These are phyloP conservation scores for Eucidaris tribuloides DNA, from an alignment of 35 echinoderm and acorn worm species.

Conservation along the genomic window DNA sequence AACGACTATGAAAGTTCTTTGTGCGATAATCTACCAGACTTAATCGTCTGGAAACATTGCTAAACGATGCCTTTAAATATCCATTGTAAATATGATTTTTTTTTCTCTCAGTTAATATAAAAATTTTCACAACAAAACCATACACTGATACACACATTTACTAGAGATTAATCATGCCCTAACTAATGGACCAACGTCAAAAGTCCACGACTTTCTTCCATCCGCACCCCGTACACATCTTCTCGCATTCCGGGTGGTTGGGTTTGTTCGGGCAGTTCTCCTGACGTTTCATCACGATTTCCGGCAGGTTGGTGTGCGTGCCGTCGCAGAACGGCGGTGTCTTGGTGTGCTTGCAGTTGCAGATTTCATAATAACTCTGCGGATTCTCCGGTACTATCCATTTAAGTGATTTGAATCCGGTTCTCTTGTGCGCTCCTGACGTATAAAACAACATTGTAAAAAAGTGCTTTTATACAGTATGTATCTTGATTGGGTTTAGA, in stretches of 20 bases:
- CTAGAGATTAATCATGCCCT: too few relatives aligned
- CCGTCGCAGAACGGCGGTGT: conserved; percentile 94
- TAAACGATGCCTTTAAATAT: too few relatives aligned
- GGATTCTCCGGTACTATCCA: conserved; percentile 91
- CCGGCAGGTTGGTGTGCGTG: conserved; percentile 80
- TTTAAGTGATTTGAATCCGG: conserved; percentile 82
- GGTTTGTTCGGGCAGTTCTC: conserved; percentile 56
- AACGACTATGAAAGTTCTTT: too few relatives aligned
- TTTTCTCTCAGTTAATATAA: too few relatives aligned
- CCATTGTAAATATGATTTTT: too few relatives aligned
- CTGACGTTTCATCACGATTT: conserved; percentile 49
- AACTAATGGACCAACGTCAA: conserved; percentile 74
- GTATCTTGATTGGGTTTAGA: too few relatives aligned
- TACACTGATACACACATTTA: too few relatives aligned
- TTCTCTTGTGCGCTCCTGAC: conserved; percentile 86
- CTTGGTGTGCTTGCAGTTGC: conserved; percentile 86
- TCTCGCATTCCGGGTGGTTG: conserved; percentile 59
- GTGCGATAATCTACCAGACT: too few relatives aligned
- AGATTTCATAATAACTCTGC: conserved; percentile 78
- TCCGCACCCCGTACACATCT: conserved; percentile 85
- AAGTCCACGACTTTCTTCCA: conserved; percentile 93
- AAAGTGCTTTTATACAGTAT: too few relatives aligned
- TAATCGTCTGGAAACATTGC: too few relatives aligned
- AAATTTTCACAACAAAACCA: too few relatives aligned
- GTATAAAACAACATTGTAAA: too few relatives aligned